Conservation (phyloP, 2,888 invertebrate genomes). For the Seira musarum region DNA sequence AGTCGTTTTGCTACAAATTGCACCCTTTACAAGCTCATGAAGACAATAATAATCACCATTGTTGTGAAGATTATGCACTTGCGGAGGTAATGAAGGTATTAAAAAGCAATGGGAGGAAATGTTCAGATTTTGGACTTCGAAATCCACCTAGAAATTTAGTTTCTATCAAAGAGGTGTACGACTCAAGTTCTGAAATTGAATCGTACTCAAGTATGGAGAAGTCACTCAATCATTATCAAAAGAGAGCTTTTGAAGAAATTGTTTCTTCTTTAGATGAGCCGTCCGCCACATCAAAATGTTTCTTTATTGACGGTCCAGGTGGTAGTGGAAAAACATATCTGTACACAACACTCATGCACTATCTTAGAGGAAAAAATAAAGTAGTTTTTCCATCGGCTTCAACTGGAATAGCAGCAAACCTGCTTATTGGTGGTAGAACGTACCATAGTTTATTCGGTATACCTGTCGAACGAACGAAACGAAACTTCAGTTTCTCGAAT, state of each 20-base stretch:
- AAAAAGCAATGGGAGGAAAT: neutral
- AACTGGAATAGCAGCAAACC: constrained; percentile 71
- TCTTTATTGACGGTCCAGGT: constrained; percentile 72
- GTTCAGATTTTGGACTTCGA: constrained; percentile 16
- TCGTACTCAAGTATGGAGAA: neutral
- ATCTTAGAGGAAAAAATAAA: constrained; percentile 56
- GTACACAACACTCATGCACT: constrained; percentile 68
- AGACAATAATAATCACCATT: neutral
- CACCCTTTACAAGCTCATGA: too few species aligned
- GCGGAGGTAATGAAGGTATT: constrained; percentile 36
- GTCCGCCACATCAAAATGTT: constrained; percentile 4
- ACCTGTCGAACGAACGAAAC: constrained; percentile 52
- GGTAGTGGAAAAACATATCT: constrained; percentile 73
- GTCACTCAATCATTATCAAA: constrained; percentile 1
- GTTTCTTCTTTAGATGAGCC: neutral
- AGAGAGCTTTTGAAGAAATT: neutral
- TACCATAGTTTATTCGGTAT: constrained; percentile 71
- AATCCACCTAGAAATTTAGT: too few species aligned
- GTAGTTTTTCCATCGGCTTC: constrained; percentile 68
- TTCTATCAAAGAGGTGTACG: neutral
- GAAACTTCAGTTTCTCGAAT: constrained; percentile 31
- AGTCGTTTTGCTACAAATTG: constrained; percentile 10
- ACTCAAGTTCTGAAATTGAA: neutral
- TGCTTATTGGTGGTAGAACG: constrained; percentile 71
- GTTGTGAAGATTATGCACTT: constrained; percentile 30